These are phyloP conservation scores for Drosophila arawakana DNA, from an alignment of 1,140 invertebrate genomes.

Conservation along the genomic window DNA sequence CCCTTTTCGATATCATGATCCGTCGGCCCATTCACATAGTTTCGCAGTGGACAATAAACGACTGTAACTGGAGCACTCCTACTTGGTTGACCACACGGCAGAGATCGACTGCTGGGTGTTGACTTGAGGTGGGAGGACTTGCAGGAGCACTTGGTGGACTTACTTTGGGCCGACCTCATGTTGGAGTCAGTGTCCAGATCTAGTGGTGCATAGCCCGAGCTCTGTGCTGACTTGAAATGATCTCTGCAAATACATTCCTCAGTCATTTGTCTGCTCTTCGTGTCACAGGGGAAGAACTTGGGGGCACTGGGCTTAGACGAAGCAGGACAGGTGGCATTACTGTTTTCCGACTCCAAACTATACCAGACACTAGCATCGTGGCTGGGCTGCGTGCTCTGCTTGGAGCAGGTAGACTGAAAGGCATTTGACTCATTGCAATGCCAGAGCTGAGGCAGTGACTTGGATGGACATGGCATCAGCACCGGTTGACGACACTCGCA, in stretches of 20 bases:
- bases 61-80: background rate
- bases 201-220: background rate
- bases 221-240: background rate
- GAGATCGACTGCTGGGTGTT: background rate
- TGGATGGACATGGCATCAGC: background rate
- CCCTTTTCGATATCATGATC: constrained; percentile 1
- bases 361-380: background rate
- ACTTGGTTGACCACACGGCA: background rate
- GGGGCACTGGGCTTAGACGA: background rate
- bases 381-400: background rate
- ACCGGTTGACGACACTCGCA: background rate
- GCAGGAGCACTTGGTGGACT: background rate
- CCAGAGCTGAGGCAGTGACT: background rate
- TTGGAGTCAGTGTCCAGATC: background rate
- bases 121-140: background rate
- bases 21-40: background rate
- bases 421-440: background rate
- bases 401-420: background rate
- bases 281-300: background rate
- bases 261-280: background rate
- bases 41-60: constrained; percentile 5
- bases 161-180: background rate
- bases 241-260: background rate
- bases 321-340: background rate
- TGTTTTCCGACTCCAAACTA: background rate